phyloP scores from a whole-genome alignment of 2,888 invertebrate species.

The Cryptocephalus primarius region DNA sequence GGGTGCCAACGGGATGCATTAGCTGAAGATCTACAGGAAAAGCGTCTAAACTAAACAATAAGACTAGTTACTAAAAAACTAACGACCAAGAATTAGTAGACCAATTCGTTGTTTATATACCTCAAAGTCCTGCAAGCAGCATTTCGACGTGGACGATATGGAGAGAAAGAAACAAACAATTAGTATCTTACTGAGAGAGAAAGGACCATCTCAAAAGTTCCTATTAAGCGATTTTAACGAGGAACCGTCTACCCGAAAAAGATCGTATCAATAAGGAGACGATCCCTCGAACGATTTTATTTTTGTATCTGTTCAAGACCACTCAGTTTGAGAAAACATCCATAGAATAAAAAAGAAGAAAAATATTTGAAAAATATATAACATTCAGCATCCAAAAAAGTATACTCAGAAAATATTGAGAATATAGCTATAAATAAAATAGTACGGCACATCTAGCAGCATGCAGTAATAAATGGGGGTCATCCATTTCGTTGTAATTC shows the following conservation, averaged over 20 bases:
- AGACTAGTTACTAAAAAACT: constrained; percentile 32
- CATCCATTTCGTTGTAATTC: constrained; percentile 2
- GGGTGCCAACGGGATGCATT: constrained; percentile 14
- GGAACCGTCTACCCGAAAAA: not conserved
- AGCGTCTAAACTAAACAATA: constrained; percentile 20
- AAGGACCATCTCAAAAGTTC: constrained; percentile 93
- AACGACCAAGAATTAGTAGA: constrained; percentile 34
- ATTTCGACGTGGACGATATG: constrained; percentile 47
- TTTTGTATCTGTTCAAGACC: constrained; percentile 28
- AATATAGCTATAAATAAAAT: constrained; percentile 8
- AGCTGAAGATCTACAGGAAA: constrained; percentile 33
- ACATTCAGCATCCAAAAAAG: constrained; percentile 35
- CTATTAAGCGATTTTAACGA: constrained; percentile 41
- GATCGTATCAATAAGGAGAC: constrained; percentile 6
- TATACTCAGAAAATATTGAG: constrained; percentile 6
- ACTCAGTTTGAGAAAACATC: constrained; percentile 30
- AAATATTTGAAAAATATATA: constrained; percentile 22
- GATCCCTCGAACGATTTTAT: constrained; percentile 9
- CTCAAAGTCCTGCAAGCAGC: constrained; percentile 75
- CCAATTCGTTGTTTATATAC: constrained; percentile 43
- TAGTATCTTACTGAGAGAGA: constrained; percentile 44
- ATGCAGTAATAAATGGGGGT: constrained; percentile 14
- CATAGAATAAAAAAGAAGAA: constrained; percentile 25
- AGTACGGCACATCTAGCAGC: constrained; percentile 20
- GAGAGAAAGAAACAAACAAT: constrained; percentile 49